A percentile compares a stretch with the other conserved stretches of the same genome.
These are phyloP conservation scores for Stenolophus ochropezus DNA, from an alignment of 2,888 invertebrate species.

Conservation along the genomic window DNA sequence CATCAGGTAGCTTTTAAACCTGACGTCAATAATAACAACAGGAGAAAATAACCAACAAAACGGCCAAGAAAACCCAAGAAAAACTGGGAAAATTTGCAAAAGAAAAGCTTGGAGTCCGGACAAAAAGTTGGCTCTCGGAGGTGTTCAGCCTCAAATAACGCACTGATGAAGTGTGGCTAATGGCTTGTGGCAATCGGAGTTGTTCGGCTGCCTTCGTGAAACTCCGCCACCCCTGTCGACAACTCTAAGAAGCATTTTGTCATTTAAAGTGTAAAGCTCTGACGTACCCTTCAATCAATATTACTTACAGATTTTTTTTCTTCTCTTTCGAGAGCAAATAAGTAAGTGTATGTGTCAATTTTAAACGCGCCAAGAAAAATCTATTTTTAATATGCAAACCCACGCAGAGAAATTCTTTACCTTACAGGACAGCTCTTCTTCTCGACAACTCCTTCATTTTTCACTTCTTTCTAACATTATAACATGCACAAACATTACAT, in stretches of 20 bases:
- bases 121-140: conserved; percentile 27
- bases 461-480: too few relatives aligned
- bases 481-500: too few relatives aligned
- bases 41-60: conserved; percentile 31
- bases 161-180: conserved; percentile 36
- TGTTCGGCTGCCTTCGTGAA: background rate
- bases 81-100: conserved; percentile 36
- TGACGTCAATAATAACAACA: conserved; percentile 45
- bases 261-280: conserved; percentile 41
- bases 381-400: background rate
- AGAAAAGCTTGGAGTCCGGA: conserved; percentile 23
- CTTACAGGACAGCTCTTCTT: background rate
- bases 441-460: too few relatives aligned
- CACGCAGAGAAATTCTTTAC: background rate
- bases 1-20: conserved; percentile 47
- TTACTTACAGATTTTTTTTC: conserved; percentile 43
- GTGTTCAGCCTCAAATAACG: conserved; percentile 32
- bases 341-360: conserved; percentile 29
- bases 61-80: background rate
- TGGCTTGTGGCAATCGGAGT: conserved; percentile 29
- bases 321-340: conserved; percentile 10
- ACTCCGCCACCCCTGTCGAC: conserved; percentile 25
- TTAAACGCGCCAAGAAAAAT: background rate
- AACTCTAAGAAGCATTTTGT: conserved; percentile 39
- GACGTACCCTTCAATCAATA: conserved; percentile 42